These are phyloP conservation scores for Drosophila bocqueti DNA, from an alignment of 1,140 invertebrate genomes.

Conservation along the genomic window DNA sequence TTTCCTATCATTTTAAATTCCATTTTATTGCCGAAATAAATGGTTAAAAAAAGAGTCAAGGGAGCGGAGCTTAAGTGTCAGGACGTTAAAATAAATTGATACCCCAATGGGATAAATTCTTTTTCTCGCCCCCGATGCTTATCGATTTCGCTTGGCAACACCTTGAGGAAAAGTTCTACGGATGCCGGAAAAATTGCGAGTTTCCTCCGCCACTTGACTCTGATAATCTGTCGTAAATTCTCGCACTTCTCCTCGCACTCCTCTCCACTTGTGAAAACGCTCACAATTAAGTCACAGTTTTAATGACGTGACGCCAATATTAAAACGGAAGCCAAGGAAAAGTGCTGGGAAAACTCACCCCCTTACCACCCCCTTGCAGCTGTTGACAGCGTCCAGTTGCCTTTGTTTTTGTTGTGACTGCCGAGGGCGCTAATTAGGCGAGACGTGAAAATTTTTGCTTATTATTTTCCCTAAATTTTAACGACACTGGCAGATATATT, in stretches of 20 bases:
- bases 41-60: conserved; percentile 12
- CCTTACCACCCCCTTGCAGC: conserved; percentile 39
- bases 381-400: conserved; percentile 72
- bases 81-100: conserved; percentile 78
- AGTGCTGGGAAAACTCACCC: conserved; percentile 50
- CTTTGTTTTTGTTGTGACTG: conserved; percentile 37
- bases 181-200: conserved; percentile 24
- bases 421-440: conserved; percentile 71
- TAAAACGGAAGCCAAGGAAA: conserved; percentile 42
- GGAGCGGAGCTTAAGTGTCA: conserved; percentile 7
- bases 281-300: conserved; percentile 76
- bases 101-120: conserved; percentile 21
- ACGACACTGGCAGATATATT: conserved; percentile 71
- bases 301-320: conserved; percentile 81
- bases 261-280: conserved; percentile 59
- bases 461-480: conserved; percentile 81
- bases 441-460: conserved; percentile 82
- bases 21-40: conserved; percentile 76
- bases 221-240: conserved; percentile 79
- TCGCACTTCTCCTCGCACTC: conserved; percentile 37
- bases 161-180: conserved; percentile 35
- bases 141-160: conserved; percentile 43
- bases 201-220: conserved; percentile 63
- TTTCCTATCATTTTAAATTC: conserved; percentile 79
- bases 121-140: conserved; percentile 40